phyloP scores from a whole-genome alignment of 2,888 invertebrate species.

The Hyposoter dolosus region DNA sequence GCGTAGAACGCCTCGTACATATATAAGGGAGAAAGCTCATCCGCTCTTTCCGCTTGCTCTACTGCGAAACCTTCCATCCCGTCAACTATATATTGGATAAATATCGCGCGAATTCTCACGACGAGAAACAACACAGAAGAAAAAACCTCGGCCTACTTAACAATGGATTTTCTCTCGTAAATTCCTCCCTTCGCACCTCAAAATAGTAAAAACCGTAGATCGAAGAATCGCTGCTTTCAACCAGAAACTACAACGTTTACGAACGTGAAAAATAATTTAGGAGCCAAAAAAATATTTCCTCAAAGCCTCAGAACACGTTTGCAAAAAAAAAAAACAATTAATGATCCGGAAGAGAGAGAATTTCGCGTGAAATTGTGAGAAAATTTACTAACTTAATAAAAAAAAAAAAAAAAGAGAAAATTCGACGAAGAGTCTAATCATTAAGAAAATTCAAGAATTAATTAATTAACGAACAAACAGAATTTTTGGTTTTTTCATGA shows the following conservation, averaged over 20 bases:
- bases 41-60: slow-evolving; percentile 18
- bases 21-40: slow-evolving; percentile 18
- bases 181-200: neutral
- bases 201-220: neutral
- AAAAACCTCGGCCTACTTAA: slow-evolving; percentile 46
- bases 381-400: too few species aligned
- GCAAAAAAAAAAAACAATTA: too few species aligned
- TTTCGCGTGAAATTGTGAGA: too few species aligned
- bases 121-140: slow-evolving; percentile 4
- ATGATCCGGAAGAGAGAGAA: too few species aligned
- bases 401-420: too few species aligned
- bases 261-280: too few species aligned
- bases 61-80: slow-evolving; percentile 36
- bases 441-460: neutral
- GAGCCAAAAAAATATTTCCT: too few species aligned
- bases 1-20: neutral
- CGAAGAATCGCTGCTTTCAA: neutral
- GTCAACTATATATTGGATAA: slow-evolving; percentile 18
- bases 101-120: neutral
- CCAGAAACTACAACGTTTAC: neutral
- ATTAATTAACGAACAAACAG: neutral
- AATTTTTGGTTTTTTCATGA: too few species aligned
- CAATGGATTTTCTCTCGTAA: neutral
- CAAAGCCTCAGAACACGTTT: too few species aligned
- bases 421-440: too few species aligned